These are phyloP conservation scores for Megaptera novaeangliae DNA, from an alignment of 2,113 vertebrate genomes.

Conservation along the genomic window DNA sequence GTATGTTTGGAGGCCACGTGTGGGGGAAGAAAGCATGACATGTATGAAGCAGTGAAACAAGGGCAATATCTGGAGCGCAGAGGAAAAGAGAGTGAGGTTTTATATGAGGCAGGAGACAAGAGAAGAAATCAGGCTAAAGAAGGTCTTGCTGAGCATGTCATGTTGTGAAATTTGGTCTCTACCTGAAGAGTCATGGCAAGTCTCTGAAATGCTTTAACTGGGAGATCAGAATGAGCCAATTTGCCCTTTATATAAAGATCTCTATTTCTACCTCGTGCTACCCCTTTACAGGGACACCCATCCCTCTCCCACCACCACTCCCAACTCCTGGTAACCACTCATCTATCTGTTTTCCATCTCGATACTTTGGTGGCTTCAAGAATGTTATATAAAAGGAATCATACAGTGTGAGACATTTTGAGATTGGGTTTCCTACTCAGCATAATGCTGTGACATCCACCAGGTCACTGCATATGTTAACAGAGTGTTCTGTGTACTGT, in stretches of 20 bases:
- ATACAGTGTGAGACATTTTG: background rate
- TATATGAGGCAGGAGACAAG: background rate
- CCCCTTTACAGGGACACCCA: background rate
- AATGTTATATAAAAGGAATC: background rate
- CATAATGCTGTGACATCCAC: background rate
- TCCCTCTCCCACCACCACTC: background rate
- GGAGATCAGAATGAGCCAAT: background rate
- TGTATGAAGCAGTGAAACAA: background rate
- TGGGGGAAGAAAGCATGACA: background rate
- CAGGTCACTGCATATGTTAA: background rate
- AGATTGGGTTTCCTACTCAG: background rate
- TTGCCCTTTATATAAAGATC: background rate
- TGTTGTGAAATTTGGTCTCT: background rate
- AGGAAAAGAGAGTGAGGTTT: background rate
- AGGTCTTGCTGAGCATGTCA: background rate
- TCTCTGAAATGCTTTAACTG: background rate
- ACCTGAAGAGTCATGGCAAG: background rate
- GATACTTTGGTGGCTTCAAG: background rate
- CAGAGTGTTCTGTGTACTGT: background rate
- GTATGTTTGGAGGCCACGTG: background rate
- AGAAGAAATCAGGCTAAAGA: background rate
- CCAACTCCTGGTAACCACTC: background rate
- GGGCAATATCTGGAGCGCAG: background rate
- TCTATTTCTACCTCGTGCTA: background rate
- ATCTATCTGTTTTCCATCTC: background rate